Evolutionary conservation across 2,113 vertebrate species (phyloP).

Genomic region (Martes martes): DNA sequence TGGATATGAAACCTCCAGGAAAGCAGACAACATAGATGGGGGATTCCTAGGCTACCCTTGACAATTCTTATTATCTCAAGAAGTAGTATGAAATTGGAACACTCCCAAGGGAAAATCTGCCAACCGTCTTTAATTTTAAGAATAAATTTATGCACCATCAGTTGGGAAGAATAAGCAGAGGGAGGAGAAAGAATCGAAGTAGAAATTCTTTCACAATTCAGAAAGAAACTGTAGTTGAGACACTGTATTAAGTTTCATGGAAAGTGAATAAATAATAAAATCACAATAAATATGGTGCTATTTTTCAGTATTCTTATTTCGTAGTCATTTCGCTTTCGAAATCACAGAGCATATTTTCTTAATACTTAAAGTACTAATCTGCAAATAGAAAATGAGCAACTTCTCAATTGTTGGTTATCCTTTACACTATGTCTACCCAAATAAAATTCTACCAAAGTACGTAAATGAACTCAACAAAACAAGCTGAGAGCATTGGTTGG

Average conservation of each 20-base stretch:
- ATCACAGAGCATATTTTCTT: not conserved
- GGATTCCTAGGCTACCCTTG: not conserved
- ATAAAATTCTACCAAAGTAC: not conserved
- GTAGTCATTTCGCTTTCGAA: not conserved
- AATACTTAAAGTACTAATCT: not conserved
- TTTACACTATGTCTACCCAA: not conserved
- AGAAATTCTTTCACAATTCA: not conserved
- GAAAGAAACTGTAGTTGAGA: not conserved
- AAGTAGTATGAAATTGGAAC: not conserved
- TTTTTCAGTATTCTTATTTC: not conserved
- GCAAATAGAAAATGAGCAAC: not conserved
- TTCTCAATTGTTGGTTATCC: not conserved
- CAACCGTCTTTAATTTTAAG: not conserved
- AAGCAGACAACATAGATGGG: not conserved
- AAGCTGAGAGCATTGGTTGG: not conserved
- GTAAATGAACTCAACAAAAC: not conserved
- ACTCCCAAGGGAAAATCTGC: not conserved
- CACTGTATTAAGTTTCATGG: not conserved
- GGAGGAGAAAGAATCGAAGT: not conserved
- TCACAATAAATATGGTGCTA: not conserved
- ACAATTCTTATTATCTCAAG: not conserved
- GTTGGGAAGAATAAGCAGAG: not conserved
- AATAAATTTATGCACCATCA: not conserved
- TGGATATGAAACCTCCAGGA: not conserved
- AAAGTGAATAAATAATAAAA: not conserved